Evolutionary conservation across 1,140 invertebrate species (phyloP), one percentile per base, ranked within the genome.

Genomic region (Drosophila seguyi): DNA sequence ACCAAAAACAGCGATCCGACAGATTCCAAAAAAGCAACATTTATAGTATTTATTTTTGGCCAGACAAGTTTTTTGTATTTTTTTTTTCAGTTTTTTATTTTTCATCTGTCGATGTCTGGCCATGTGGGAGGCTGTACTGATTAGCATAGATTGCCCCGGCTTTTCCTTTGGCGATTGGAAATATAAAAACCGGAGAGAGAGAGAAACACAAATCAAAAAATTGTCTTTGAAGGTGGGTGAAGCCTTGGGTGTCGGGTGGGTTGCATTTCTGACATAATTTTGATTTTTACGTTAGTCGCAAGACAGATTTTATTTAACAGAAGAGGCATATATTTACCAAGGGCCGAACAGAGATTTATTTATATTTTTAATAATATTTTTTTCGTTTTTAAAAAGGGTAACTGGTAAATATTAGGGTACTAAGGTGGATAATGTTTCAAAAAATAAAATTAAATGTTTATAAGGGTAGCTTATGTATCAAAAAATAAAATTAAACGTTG

Each of bases 61-160:
- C 52, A 85, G 78, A 85, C 85, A 48, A 75, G 73, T 88, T 66
- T 18, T 25, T 25, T 7, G n/a, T 36, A 10, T 38, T 25, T 48
- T 38, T n/a, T n/a, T n/a, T n/a, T n/a, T n/a, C n/a, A n/a, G n/a
- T n/a, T n/a, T n/a, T 42, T 62, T 36, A 13, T 47, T 42, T 62
- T 11, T 62, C 41, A 16, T 48, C 25, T 34, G 29, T 52, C 31
- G 14, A 22, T 52, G 77, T 90, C 73, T 81, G 77, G 73, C 85
- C 69, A 85, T 90, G 85, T 90, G 85, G 85, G 85, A 90, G 85
- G 69, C 48, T 50, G 7, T 25, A 38, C 34, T 90, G 85, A 85
- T 90, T 90, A 90, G 81, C 85, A 88, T 90, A 75, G 42, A 73
- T 50, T 58, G 75, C 67, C 53, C 61, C 42, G 53, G 36, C 42